Percentiles rank a stretch among this genome's conserved stretches.
Evolutionary conservation across 2,797 vertebrate genomes (phyloP).

Genomic region (Sebastes jordani): DNA sequence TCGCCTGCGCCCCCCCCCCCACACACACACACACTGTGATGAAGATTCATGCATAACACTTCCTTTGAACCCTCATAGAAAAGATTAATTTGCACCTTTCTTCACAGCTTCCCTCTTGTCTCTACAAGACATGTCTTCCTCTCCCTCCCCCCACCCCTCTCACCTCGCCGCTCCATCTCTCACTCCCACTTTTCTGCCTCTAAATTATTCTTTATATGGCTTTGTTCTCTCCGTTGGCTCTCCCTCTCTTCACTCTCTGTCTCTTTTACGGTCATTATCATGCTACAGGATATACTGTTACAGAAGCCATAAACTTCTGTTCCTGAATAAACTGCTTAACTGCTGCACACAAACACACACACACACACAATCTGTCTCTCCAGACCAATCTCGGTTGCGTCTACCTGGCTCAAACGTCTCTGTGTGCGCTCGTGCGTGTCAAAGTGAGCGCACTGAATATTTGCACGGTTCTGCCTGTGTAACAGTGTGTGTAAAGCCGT

Average conservation of each 20-base stretch:
- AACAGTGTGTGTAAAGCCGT: constrained; percentile 22
- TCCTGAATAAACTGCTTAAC: constrained; percentile 61
- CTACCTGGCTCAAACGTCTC: constrained; percentile 59
- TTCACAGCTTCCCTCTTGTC: constrained; percentile 59
- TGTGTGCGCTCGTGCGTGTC: constrained; percentile 45
- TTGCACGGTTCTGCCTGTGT: constrained; percentile 42
- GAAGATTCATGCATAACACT: constrained; percentile 56
- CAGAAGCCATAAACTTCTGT: constrained; percentile 60
- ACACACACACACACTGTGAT: constrained; percentile 26
- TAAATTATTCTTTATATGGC: constrained; percentile 50
- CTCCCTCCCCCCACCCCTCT: not conserved
- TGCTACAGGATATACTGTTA: constrained; percentile 58
- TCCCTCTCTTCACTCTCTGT: constrained; percentile 17
- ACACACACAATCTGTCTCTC: constrained; percentile 42
- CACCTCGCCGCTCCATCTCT: constrained; percentile 26
- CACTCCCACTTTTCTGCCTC: constrained; percentile 35
- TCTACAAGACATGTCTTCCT: constrained; percentile 50
- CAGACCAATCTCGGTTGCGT: constrained; percentile 52
- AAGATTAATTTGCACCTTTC: constrained; percentile 76
- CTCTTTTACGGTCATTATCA: constrained; percentile 58
- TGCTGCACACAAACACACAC: constrained; percentile 9
- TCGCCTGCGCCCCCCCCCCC: constrained; percentile 29
- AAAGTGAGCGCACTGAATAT: constrained; percentile 46
- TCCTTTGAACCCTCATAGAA: constrained; percentile 65
- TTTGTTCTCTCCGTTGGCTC: constrained; percentile 34